Evolutionary conservation across 2,888 invertebrate genomes (phyloP).

Genomic region (Euproctis similis): DNA sequence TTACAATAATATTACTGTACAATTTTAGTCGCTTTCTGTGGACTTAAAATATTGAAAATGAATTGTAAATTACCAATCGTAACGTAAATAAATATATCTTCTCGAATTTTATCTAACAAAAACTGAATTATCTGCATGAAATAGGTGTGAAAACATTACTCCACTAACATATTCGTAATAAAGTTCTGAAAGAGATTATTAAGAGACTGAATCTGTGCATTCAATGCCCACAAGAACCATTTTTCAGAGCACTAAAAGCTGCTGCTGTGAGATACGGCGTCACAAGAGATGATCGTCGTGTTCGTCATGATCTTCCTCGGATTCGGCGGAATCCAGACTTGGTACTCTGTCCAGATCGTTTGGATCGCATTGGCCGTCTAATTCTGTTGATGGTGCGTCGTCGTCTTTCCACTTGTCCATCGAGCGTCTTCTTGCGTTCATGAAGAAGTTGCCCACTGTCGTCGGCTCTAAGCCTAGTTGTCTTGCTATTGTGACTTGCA

Average conservation of each 20-base stretch:
- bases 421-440: constrained; percentile 98
- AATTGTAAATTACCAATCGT: too few relatives aligned
- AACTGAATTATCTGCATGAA: too few relatives aligned
- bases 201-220: constrained; percentile 6
- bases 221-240: constrained; percentile 40
- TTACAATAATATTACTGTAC: constrained; percentile 24
- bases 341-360: constrained; percentile 67
- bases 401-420: constrained; percentile 99
- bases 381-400: constrained; percentile 79
- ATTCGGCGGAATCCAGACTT: constrained; percentile 62
- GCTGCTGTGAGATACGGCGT: constrained; percentile 60
- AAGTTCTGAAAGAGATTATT: too few relatives aligned
- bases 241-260: constrained; percentile 66
- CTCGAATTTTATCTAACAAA: too few relatives aligned
- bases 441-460: constrained; percentile 99
- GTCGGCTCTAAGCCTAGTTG: constrained; percentile 97
- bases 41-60: too few relatives aligned
- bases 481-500: constrained; percentile 99
- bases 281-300: constrained; percentile 73
- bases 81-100: too few relatives aligned
- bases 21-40: constrained; percentile 7
- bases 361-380: constrained; percentile 72
- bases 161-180: too few relatives aligned
- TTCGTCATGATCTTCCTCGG: constrained; percentile 65
- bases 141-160: too few relatives aligned